Evolutionary conservation across 2,888 invertebrate species (phyloP).

Genomic region (Alloplasta piceator): DNA sequence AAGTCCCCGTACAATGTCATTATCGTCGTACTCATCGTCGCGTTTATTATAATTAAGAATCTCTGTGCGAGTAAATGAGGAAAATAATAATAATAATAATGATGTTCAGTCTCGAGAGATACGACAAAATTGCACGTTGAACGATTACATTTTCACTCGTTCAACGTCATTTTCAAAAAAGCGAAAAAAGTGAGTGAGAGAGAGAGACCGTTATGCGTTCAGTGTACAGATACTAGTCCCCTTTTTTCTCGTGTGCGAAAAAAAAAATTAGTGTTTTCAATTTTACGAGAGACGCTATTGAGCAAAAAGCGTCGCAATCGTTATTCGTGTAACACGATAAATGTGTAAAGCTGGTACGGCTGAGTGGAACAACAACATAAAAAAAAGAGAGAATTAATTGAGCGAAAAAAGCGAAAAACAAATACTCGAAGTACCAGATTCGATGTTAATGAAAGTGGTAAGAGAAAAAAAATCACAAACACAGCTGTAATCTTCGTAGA

Average conservation of each 20-base stretch:
- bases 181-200: not conserved
- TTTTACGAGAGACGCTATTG: slow-evolving; percentile 37
- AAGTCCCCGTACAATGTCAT: slow-evolving; percentile 36
- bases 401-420: slow-evolving; percentile 2
- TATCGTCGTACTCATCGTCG: slow-evolving; percentile 43
- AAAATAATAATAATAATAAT: slow-evolving; percentile 20
- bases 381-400: slow-evolving; percentile 7
- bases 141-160: slow-evolving; percentile 24
- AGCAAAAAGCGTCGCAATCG: slow-evolving; percentile 30
- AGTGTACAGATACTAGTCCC: slow-evolving; percentile 56
- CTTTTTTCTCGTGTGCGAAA: slow-evolving; percentile 34
- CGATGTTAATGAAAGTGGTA: slow-evolving; percentile 41
- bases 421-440: slow-evolving; percentile 24
- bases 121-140: slow-evolving; percentile 18
- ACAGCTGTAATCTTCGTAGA: slow-evolving; percentile 38
- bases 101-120: slow-evolving; percentile 27
- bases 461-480: slow-evolving; percentile 21
- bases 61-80: slow-evolving; percentile 25
- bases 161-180: slow-evolving; percentile 5
- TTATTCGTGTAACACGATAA: slow-evolving; percentile 41
- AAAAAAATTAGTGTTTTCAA: slow-evolving; percentile 23
- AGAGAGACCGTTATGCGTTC: slow-evolving; percentile 42
- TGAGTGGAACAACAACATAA: not conserved
- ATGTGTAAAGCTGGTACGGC: slow-evolving; percentile 32
- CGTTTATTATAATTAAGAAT: slow-evolving; percentile 38